Evolutionary conservation across 2,888 invertebrate species (phyloP), one percentile per base, ranked within the genome.

Genomic region (Nephrotoma appendiculata): DNA sequence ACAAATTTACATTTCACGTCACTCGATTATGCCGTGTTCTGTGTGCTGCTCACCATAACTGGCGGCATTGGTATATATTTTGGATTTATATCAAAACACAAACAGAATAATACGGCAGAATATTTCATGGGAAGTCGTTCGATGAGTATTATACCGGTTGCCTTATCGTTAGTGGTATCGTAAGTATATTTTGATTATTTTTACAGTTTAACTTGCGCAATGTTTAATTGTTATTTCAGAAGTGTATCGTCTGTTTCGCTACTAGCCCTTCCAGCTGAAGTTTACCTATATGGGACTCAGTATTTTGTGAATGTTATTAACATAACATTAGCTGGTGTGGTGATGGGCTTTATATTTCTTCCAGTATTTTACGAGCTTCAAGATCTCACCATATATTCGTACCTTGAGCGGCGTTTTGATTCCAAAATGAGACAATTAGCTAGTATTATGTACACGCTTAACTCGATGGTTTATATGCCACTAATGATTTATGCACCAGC

Each of bases 131-230:
- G 84, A 42, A 84, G 84, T n/a, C 41, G 43, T 42, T 43, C 41
- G 15, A 84, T 84, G 84, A 43, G 7, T n/a, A 42, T 84, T 15
- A n/a, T 42, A 42, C 84, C 84, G 12, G 43, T 84, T 2, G 84
- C 84, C 15, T 42, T 84, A 15, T 84, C 84, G 9, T 7, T 84
- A n/a, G 43, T 84, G n/a, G 84, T 42, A 15, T 42, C 84, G 84
- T 84, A 84, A 2, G 84, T 84, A 84, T 84, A 31, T 71, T 31
- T 31, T 31, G 31, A 31, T 31, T 6, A 7, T 9, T 71, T 57
- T 15, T 57, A 94, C 1, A 94, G 94, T 0, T 92, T 94, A 2
- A 89, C 95, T 9, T 94, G 93, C 89, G 92, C 94, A 0, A 89
- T 95, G 42, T 93, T 93, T 95, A n/a, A 91, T 94, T 89, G 91